Conservation (phyloP, 2,113 vertebrate species). For the Hemicordylus capensis region DNA sequence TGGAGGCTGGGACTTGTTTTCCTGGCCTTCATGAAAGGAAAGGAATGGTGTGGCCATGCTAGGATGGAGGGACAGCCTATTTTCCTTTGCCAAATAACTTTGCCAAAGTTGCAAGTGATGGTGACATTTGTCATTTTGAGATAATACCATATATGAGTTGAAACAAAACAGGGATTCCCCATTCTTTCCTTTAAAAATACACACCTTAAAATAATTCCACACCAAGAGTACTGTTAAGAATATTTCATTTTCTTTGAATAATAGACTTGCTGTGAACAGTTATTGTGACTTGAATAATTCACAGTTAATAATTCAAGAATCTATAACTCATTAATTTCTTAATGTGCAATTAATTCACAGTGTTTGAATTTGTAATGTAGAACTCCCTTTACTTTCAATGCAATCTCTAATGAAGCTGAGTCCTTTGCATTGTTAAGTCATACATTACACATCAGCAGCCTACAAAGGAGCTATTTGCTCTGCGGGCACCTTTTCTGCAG, state of each 20-base stretch:
- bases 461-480: not conserved
- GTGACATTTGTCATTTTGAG: too few relatives aligned
- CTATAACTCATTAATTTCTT: constrained; percentile 13
- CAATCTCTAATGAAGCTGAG: not conserved
- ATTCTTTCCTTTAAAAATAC: not conserved
- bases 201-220: not conserved
- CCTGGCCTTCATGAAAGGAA: too few relatives aligned
- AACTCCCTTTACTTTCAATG: constrained; percentile 2
- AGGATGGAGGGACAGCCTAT: too few relatives aligned
- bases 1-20: too few relatives aligned
- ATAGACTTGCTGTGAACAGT: not conserved
- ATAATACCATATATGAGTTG: not conserved
- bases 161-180: not conserved
- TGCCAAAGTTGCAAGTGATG: too few relatives aligned
- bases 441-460: not conserved
- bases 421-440: constrained; percentile 1
- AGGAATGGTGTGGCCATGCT: too few relatives aligned
- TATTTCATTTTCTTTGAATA: not conserved
- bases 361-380: constrained; percentile 5
- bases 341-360: constrained; percentile 8
- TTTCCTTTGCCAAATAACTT: too few relatives aligned
- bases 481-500: not conserved
- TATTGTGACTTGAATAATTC: constrained; percentile 5
- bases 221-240: not conserved
- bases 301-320: constrained; percentile 23